Evolutionary conservation across 2,888 invertebrate species (phyloP), one percentile per base, ranked within the genome.

Genomic region (Tryphoninae sp.): DNA sequence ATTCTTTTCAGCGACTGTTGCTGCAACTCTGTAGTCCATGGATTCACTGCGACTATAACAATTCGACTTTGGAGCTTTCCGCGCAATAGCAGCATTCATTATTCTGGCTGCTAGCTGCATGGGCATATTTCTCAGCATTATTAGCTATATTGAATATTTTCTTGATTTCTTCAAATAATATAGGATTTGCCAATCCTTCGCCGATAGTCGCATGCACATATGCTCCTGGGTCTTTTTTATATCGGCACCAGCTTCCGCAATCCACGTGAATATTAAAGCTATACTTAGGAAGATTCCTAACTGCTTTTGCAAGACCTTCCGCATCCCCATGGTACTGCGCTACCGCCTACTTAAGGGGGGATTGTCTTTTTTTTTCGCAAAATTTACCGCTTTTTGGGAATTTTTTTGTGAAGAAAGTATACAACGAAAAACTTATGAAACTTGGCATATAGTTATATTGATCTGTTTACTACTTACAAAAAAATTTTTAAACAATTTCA

Each of bases 1-100:
- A 75, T 82, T 75, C 61, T 80, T 72, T 40, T 76, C 61, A 53
- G 80, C 74, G 4, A 80, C 76, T 53, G 67, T 71, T 26, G 79
- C 26, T 22, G 77, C 80, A 16, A 80, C 26, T 33, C 76, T 51
- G 72, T 49, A 80, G 26, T 75, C 59, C 42, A 62, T 65, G 11
- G 80, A 78, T 23, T 61, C 61, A 49, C 55, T 49, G 59, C 49
- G 23, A 68, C 62, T 51, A 42, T 72, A 80, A 53, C 69, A 69
- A 7, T 42, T 64, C 16, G 40, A 58, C 61, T 80, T 80, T 7
- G 80, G 72, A 19, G 77, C 69, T 64, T 72, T 80, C 40, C 45
- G 16, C 23, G 77, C 13, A 9, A 78, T 53, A 22, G 49, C 55
- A 33, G 40, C 69, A 71, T 80, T 71, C 76, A 55, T 80, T 76